Evolutionary conservation across 1,140 invertebrate genomes (phyloP).

Genomic region (Notospermus geniculatus): DNA sequence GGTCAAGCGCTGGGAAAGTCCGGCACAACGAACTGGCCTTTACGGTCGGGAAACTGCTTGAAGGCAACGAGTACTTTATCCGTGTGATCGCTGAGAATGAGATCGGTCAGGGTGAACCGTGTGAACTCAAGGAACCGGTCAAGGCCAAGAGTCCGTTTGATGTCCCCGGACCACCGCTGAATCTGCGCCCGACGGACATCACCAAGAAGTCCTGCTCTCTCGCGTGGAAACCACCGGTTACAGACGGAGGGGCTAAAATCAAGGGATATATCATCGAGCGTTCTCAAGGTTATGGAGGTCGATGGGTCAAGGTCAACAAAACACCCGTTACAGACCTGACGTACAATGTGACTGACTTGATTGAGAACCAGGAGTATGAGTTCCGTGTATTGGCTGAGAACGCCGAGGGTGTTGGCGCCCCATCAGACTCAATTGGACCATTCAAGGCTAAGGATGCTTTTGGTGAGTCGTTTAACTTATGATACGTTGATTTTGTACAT

Average conservation of each 20-base stretch:
- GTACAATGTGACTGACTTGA: conserved; percentile 58
- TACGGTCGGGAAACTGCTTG: conserved; percentile 81
- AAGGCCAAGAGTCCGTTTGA: conserved; percentile 56
- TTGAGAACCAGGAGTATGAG: conserved; percentile 93
- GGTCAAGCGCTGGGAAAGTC: conserved; percentile 74
- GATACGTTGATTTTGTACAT: not conserved
- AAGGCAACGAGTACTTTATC: conserved; percentile 96
- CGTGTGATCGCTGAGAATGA: conserved; percentile 91
- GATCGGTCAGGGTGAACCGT: conserved; percentile 88
- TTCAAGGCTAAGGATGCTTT: conserved; percentile 79
- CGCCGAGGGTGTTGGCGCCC: conserved; percentile 90
- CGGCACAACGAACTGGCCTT: conserved; percentile 61
- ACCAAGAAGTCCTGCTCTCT: conserved; percentile 89
- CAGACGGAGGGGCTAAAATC: conserved; percentile 83
- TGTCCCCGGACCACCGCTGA: conserved; percentile 87
- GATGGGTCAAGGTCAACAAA: conserved; percentile 84
- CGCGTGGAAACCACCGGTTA: conserved; percentile 81
- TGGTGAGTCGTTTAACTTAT: conserved; percentile 32
- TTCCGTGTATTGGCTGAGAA: conserved; percentile 96
- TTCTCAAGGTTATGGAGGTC: conserved; percentile 73
- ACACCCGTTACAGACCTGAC: conserved; percentile 29
- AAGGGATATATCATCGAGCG: conserved; percentile 97
- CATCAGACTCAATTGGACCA: conserved; percentile 77
- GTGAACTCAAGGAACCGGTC: conserved; percentile 80
- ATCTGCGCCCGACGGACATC: conserved; percentile 84